Conservation (phyloP, 2,113 vertebrate genomes). For the Panurus biarmicus region DNA sequence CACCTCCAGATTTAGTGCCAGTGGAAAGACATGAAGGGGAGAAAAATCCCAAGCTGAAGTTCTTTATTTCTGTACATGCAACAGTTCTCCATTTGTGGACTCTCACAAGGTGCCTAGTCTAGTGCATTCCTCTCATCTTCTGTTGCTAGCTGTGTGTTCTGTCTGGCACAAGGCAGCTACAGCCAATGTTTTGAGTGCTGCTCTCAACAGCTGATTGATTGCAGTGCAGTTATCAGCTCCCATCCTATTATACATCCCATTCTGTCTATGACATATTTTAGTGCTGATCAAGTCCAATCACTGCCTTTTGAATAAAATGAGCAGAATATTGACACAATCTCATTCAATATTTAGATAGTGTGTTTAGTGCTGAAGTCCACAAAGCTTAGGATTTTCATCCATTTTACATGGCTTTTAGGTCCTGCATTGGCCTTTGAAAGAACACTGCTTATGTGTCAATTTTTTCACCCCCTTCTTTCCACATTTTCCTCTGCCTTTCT, state of each 20-base stretch:
- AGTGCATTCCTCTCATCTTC: background rate
- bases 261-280: background rate
- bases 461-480: background rate
- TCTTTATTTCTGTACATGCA: background rate
- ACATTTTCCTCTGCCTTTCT: background rate
- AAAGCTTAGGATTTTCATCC: background rate
- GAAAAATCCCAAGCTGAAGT: no score
- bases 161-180: background rate
- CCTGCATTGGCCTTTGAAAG: background rate
- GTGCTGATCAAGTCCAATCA: background rate
- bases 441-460: background rate
- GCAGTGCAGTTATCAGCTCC: background rate
- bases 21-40: background rate
- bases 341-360: background rate
- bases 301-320: background rate
- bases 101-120: background rate
- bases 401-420: background rate
- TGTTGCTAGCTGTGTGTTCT: background rate
- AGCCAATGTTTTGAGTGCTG: background rate
- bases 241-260: background rate
- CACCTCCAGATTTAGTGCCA: background rate
- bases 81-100: background rate
- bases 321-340: background rate
- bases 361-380: background rate
- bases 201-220: background rate